A percentile compares a stretch with the other conserved stretches of the same genome.
These are phyloP conservation scores for Selenia dentaria DNA, from an alignment of 2,888 invertebrate species.

Conservation along the genomic window DNA sequence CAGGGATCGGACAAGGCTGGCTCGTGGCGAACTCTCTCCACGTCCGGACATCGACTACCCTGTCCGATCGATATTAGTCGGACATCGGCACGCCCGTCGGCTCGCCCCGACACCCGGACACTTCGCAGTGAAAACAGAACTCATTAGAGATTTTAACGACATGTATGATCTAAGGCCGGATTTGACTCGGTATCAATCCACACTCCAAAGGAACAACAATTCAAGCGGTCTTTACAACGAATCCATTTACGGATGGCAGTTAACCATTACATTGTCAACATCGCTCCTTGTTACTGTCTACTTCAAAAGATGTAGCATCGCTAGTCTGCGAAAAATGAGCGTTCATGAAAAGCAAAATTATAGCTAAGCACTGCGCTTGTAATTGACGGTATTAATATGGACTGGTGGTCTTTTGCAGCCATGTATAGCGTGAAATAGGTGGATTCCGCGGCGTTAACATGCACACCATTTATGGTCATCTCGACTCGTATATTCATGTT, in stretches of 20 bases:
- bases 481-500: slow-evolving; percentile 6
- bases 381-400: slow-evolving; percentile 14
- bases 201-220: slow-evolving; percentile 4
- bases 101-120: slow-evolving; percentile 55
- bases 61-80: slow-evolving; percentile 63
- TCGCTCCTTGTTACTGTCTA: slow-evolving; percentile 52
- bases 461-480: slow-evolving; percentile 30
- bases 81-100: slow-evolving; percentile 37
- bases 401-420: slow-evolving; percentile 23
- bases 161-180: slow-evolving; percentile 54
- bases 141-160: slow-evolving; percentile 66
- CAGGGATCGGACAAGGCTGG: slow-evolving; percentile 41
- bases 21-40: slow-evolving; percentile 59
- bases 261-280: slow-evolving; percentile 45
- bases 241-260: slow-evolving; percentile 33
- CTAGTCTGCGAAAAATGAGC: slow-evolving; percentile 36
- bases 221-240: slow-evolving; percentile 38
- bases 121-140: slow-evolving; percentile 63
- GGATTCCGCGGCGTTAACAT: slow-evolving; percentile 16
- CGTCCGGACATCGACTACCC: slow-evolving; percentile 35
- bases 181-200: slow-evolving; percentile 23
- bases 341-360: slow-evolving; percentile 31
- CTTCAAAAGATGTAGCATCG: slow-evolving; percentile 43
- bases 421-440: slow-evolving; percentile 30
- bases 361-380: slow-evolving; percentile 9